Evolutionary conservation across 2,113 vertebrate species (phyloP), one percentile per base, ranked within the genome.

Genomic region (Sakesphorus luctuosus): DNA sequence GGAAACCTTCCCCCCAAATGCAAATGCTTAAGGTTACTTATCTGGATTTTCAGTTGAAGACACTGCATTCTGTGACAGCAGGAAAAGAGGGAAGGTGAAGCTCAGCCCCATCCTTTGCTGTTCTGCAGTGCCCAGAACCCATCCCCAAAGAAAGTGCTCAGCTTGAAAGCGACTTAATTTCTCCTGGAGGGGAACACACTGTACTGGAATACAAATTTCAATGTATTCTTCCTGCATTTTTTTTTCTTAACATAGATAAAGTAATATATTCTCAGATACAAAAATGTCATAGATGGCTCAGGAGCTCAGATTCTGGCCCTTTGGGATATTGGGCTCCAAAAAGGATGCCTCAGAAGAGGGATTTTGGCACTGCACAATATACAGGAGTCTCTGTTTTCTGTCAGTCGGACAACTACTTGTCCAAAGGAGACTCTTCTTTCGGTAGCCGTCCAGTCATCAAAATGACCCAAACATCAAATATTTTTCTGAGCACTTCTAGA

Each of bases 1-100:
- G 53, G 59, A 96, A 93, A 71, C 73, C 68, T 87, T 86, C 72
- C 65, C 79, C 85, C 38, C 62, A 89, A 83, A 89, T 77, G 63
- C 94, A 89, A 96, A 92, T 78, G 38, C 46, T 75, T 94, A 56
- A 90, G 93, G 85, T 76, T 95, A 76, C 87, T 75, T 88, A 56
- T 79, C 79, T 55, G 86, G 85, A 81, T 65, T 40, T 13, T 52
- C 61, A 91, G 69, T 90, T 78, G 90, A 94, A 96, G 72, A 56
- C 28, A 8, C 4, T 77, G 84, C 2, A 0, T 47, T 78, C 65
- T 89, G 80, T 0, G 0, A 67, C 67, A 80, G 33, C 33, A 15
- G 1, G 1, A 50, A 85, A 78, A 50, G n/a, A 59, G 44, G 43
- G 84, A 62, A 74, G 66, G 38, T 24, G 53, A 69, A 92, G 29